A percentile compares a stretch with the other conserved stretches of the same genome.
phyloP scores from a whole-genome alignment of 35 echinoderm and acorn worm species.

The Holothuria glaberrima region DNA sequence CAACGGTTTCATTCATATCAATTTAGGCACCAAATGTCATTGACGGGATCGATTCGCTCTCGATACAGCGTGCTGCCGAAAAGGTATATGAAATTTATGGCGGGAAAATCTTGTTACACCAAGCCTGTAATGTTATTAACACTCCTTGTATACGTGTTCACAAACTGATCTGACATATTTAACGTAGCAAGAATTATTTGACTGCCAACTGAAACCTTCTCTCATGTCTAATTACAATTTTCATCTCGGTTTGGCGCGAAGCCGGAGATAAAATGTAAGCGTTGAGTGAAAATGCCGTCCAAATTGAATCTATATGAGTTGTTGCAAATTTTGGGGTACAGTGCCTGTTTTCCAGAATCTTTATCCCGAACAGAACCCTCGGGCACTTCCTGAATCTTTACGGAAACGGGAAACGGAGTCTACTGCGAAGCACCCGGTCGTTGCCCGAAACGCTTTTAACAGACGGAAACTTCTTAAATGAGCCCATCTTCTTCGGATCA shows the following conservation, averaged over 20 bases:
- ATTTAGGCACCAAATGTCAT: no score
- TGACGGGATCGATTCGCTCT: no score
- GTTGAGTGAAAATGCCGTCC: conserved; percentile 39
- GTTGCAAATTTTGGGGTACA: conserved; percentile 51
- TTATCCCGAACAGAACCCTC: conserved; percentile 45
- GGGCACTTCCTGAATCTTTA: conserved; percentile 36
- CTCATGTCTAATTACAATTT: conserved; percentile 42
- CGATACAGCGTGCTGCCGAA: not conserved
- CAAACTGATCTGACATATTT: conserved; percentile 45
- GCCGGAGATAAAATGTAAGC: conserved; percentile 9
- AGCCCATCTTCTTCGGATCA: conserved; percentile 40
- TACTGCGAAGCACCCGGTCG: conserved; percentile 40
- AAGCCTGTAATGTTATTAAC: conserved; percentile 33
- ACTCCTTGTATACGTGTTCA: conserved; percentile 36
- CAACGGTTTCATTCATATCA: no score
- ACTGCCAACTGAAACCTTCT: not conserved
- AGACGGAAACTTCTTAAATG: conserved; percentile 46
- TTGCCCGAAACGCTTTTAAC: conserved; percentile 54
- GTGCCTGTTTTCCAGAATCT: not conserved
- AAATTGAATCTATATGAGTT: conserved; percentile 57
- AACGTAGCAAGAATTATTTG: not conserved
- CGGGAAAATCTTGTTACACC: conserved; percentile 7
- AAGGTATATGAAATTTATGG: not conserved
- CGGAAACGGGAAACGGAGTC: conserved; percentile 48
- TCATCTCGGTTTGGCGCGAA: not conserved